Evolutionary conservation across 2,888 invertebrate genomes (phyloP), one percentile per base, ranked within the genome.

Genomic region (Andrena fulva): DNA sequence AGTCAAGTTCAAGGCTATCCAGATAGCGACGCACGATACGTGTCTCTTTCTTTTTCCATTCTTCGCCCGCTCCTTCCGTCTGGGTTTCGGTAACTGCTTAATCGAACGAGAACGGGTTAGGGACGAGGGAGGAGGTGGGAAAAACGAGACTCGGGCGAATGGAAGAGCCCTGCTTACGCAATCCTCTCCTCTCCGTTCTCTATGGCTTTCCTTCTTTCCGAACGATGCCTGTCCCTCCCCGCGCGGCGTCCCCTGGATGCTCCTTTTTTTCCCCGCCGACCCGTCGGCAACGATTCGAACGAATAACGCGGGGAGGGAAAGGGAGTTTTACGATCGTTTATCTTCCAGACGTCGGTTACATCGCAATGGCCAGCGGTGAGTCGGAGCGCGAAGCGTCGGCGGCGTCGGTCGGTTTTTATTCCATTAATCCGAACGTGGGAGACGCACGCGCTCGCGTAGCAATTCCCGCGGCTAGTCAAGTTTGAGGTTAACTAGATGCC

Each of bases 1-100:
- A 93, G 91, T 92, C 93, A 93, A 93, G 93, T 93, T 93, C 93
- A 93, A 93, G 93, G 93, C 92, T 90, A 91, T 86, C 90, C 85
- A 87, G 90, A 90, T 89, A 87, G 76, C 59, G 48, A 42, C 59
- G 69, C 78, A 75, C 78, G 83, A 73, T 80, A 77, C 80, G 69
- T 52, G 70, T 64, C 64, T 82, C 69, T 66, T 76, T 80, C 76
- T 76, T 75, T 64, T 72, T 80, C 80, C 68, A 56, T 77, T 70
- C 62, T 42, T 62, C 68, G 63, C 16, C 56, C 62, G 27, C 73
- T 70, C 75, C 83, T 80, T 78, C 80, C 81, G 71, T 83, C 71
- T 79, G 67, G 66, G 56, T 52, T 68, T 59, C 48, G 50, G 63
- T 77, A 73, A 82, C 76, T 35, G 59, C 59, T 81, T 52, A 81